Conservation (phyloP, 2,113 vertebrate genomes). For the Passer montanus region DNA sequence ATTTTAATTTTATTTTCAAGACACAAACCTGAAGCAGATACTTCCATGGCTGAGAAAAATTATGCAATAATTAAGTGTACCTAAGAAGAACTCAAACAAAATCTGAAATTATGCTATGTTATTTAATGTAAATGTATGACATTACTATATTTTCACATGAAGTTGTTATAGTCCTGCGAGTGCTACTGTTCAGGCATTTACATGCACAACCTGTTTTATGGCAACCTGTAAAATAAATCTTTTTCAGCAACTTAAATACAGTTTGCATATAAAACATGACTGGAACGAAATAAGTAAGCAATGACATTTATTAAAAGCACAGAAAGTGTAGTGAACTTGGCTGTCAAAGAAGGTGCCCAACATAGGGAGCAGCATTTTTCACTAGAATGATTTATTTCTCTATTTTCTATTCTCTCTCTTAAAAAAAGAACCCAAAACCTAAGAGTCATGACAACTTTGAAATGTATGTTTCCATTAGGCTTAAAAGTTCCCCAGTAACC, state of each 20-base stretch:
- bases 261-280: neutral
- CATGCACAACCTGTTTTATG: neutral
- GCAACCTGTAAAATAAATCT: neutral
- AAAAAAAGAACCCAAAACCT: neutral
- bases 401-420: neutral
- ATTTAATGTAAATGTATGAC: neutral
- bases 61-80: neutral
- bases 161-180: neutral
- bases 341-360: neutral
- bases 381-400: neutral
- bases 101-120: neutral
- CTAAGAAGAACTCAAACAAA: neutral
- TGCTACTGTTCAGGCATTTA: neutral
- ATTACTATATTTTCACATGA: neutral
- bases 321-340: neutral
- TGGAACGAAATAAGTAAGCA: neutral
- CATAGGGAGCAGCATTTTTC: neutral
- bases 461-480: neutral
- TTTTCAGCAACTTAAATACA: neutral
- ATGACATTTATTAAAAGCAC: neutral
- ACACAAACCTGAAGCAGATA: neutral
- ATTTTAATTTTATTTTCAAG: constrained; percentile 52
- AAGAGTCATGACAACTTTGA: neutral
- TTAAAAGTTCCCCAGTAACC: neutral
- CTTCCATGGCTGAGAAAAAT: neutral